Conservation (phyloP, 2,797 vertebrate genomes). For the Chloroceryle inda region DNA sequence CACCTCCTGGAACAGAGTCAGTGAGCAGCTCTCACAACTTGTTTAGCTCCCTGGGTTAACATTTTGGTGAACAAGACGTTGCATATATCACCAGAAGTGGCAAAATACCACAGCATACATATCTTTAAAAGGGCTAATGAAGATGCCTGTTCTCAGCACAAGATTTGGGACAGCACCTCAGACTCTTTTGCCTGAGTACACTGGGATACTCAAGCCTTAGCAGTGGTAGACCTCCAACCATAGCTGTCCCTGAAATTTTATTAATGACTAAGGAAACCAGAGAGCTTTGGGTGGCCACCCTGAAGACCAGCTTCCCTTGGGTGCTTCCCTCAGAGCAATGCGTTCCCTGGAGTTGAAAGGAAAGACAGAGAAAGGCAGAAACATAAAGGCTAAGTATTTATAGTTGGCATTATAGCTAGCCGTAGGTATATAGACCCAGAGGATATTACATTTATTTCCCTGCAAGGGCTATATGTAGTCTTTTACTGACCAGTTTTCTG, state of each 20-base stretch:
- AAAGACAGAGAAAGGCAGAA: not conserved
- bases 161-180: not conserved
- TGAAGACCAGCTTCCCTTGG: not conserved
- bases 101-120: not conserved
- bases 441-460: not conserved
- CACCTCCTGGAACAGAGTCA: not conserved
- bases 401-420: not conserved
- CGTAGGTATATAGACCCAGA: not conserved
- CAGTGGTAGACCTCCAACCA: not conserved
- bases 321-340: not conserved
- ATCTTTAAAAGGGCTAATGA: not conserved
- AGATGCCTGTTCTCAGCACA: accelerated
- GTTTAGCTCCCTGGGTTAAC: not conserved
- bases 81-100: not conserved
- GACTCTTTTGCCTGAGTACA: not conserved
- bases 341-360: not conserved
- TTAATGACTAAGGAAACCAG: not conserved
- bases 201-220: not conserved
- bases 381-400: not conserved
- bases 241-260: not conserved
- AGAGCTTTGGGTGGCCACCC: accelerated
- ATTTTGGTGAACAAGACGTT: not conserved
- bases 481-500: not conserved
- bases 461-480: not conserved
- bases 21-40: not conserved